Percentiles rank a stretch among this genome's conserved stretches.
phyloP scores from a whole-genome alignment of 2,113 vertebrate genomes.

The Brachyhypopomus occidentalis region DNA sequence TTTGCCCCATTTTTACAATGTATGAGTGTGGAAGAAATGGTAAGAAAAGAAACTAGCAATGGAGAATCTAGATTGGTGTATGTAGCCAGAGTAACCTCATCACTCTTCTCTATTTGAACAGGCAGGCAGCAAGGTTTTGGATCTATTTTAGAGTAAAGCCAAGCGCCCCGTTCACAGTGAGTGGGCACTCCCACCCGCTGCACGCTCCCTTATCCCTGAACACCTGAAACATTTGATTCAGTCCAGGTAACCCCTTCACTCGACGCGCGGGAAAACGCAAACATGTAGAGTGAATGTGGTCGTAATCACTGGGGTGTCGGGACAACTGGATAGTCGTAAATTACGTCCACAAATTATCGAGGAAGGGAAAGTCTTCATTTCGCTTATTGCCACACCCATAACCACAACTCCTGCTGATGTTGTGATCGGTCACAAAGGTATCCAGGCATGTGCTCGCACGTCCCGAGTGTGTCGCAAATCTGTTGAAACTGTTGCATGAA shows the following conservation, averaged over 20 bases:
- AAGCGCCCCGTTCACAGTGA: not conserved
- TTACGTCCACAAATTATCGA: not conserved
- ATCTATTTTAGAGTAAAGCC: not conserved
- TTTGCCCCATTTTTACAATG: too few relatives aligned
- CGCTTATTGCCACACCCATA: not conserved
- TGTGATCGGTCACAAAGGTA: not conserved
- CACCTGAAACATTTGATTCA: slow-evolving; percentile 27
- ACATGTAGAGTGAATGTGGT: not conserved
- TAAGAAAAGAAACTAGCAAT: not conserved
- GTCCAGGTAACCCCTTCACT: not conserved
- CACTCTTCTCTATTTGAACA: not conserved
- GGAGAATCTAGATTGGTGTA: not conserved
- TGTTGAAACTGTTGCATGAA: not conserved
- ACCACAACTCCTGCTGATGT: not conserved
- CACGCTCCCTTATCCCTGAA: not conserved
- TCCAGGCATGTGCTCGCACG: not conserved
- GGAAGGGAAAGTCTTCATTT: slow-evolving; percentile 13
- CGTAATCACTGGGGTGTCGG: not conserved
- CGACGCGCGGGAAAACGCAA: not conserved
- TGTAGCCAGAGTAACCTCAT: not conserved
- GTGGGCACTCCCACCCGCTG: not conserved
- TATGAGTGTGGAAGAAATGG: too few relatives aligned
- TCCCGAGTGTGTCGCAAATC: not conserved
- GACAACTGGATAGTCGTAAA: not conserved
- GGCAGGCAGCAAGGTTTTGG: not conserved